Evolutionary conservation across 2,888 invertebrate genomes (phyloP), one percentile per base, ranked within the genome.

Genomic region (Aleiodes testaceus): DNA sequence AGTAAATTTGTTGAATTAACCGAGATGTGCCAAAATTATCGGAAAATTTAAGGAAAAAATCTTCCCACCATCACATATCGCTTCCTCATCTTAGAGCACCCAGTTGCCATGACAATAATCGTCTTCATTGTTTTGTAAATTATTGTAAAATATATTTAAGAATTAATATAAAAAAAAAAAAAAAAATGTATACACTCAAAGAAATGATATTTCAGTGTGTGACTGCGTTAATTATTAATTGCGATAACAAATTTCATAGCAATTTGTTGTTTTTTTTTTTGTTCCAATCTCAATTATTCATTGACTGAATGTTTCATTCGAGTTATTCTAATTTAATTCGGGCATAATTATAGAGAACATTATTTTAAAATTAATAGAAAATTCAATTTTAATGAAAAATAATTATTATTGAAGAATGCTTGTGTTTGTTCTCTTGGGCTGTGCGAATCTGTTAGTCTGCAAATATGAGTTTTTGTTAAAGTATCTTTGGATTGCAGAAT

Each of bases 51-150:
- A 61, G 47, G 47, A 59, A 18, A 16, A n/a, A 63, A 69, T 59
- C 44, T 75, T 72, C 73, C 20, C 63, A 45, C 78, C 77, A 78
- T 70, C 75, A 75, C 75, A 76, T 77, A 78, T 78, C 77, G 78
- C 79, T 80, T 82, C 79, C 75, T 81, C 79, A 77, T n/a, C 84
- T 80, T 36, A 36, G 36, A 80, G 74, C 81, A 82, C 76, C 79
- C 79, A 44, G 79, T 84, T 86, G 85, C 83, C 85, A 86, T 85
- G 85, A 86, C 86, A 85, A 86, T 86, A 86, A 86, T 76, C 73
- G 77, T 80, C 80, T 79, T 78, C 80, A 79, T 82, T 79, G 79
- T 83, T 73, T 74, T 86, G 84, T 84, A 85, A 81, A 83, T 84
- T 86, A 85, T 79, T 86, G 85, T 86, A 84, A 81, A 77, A 80